These are phyloP conservation scores for Celastrina argiolus DNA, from an alignment of 2,888 invertebrate genomes.

Conservation along the genomic window DNA sequence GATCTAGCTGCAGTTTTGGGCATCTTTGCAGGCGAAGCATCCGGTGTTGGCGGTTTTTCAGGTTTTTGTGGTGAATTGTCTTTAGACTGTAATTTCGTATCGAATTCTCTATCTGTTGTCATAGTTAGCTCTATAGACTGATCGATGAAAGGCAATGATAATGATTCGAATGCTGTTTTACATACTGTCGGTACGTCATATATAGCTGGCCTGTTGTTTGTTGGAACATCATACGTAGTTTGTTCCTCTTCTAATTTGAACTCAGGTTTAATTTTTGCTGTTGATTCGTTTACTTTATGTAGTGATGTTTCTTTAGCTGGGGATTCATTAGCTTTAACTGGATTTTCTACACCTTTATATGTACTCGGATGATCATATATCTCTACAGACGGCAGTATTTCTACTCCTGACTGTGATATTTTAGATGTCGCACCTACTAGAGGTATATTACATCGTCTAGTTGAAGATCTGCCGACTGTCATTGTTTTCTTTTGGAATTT, in stretches of 20 bases:
- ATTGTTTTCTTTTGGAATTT: constrained; percentile 64
- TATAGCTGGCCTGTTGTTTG: constrained; percentile 64
- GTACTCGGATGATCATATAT: constrained; percentile 64
- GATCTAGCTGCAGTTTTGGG: constrained; percentile 51
- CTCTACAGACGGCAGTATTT: constrained; percentile 66
- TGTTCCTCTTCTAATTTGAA: constrained; percentile 57
- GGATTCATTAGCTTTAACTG: constrained; percentile 41
- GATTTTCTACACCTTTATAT: constrained; percentile 46
- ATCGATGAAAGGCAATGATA: constrained; percentile 69
- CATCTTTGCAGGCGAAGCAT: constrained; percentile 53
- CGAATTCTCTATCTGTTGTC: constrained; percentile 71
- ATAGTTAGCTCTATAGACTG: constrained; percentile 72
- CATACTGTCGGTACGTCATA: constrained; percentile 65
- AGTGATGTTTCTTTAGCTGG: background rate
- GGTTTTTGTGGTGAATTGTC: constrained; percentile 58
- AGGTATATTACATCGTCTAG: constrained; percentile 66
- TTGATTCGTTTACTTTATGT: constrained; percentile 36
- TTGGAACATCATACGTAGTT: constrained; percentile 67
- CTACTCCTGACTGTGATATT: constrained; percentile 70
- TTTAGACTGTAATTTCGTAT: constrained; percentile 65
- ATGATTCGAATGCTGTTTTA: constrained; percentile 67
- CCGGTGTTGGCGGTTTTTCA: constrained; percentile 47
- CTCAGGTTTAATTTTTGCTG: constrained; percentile 51
- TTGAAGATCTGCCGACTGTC: constrained; percentile 54
- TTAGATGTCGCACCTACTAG: constrained; percentile 72